Conservation (phyloP, 2,888 invertebrate genomes). For the Aethes cnicana region DNA sequence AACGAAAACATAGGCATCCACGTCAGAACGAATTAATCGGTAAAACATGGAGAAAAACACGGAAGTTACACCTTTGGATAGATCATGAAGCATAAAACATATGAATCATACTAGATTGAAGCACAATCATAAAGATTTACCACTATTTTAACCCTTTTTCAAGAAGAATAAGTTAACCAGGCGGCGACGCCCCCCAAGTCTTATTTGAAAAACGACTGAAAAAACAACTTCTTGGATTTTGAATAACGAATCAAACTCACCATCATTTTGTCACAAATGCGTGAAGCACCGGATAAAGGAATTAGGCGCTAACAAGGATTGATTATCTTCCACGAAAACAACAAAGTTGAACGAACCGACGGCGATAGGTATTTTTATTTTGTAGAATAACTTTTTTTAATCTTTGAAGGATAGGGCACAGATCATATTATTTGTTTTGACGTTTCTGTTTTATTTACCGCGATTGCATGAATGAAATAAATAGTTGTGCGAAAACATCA, state of each 20-base stretch:
- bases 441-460: too few relatives aligned
- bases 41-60: slow-evolving; percentile 14
- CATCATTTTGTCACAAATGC: slow-evolving; percentile 52
- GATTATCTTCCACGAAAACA: slow-evolving; percentile 23
- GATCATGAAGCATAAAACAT: not conserved
- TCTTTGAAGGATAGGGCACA: not conserved
- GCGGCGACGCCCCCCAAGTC: slow-evolving; percentile 55
- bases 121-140: slow-evolving; percentile 5
- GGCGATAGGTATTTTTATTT: slow-evolving; percentile 27
- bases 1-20: slow-evolving; percentile 32
- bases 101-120: slow-evolving; percentile 3
- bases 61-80: not conserved
- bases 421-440: too few relatives aligned
- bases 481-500: too few relatives aligned
- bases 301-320: slow-evolving; percentile 18
- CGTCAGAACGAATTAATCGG: slow-evolving; percentile 39
- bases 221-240: not conserved
- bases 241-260: slow-evolving; percentile 43
- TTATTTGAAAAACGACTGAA: slow-evolving; percentile 13
- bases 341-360: slow-evolving; percentile 17
- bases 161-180: slow-evolving; percentile 2
- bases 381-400: slow-evolving; percentile 10
- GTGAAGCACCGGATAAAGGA: slow-evolving; percentile 10
- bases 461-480: too few relatives aligned
- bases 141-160: slow-evolving; percentile 11